phyloP scores from a whole-genome alignment of 1,140 invertebrate genomes.

The Anastrepha ludens region DNA sequence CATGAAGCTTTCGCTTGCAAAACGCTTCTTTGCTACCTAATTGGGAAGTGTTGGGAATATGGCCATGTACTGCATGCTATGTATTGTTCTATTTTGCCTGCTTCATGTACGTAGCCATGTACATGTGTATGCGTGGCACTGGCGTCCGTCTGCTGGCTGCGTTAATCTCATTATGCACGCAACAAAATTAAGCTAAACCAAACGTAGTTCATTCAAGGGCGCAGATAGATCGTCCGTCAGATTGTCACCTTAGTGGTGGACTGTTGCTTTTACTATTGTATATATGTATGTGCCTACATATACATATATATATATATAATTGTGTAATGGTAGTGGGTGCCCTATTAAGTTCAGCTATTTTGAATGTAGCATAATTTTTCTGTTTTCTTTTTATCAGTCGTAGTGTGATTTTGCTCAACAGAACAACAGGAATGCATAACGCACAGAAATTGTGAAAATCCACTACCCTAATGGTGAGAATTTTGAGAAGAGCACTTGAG shows the following conservation, averaged over 20 bases:
- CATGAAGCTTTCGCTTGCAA: conserved; percentile 37
- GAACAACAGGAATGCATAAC: no score
- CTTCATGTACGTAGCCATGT: neutral
- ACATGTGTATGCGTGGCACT: neutral
- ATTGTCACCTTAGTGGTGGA: neutral
- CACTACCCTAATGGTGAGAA: no score
- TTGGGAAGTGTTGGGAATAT: conserved; percentile 24
- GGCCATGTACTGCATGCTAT: neutral
- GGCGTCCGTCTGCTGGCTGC: conserved; percentile 25
- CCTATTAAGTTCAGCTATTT: no score
- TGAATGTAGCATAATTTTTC: no score
- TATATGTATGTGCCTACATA: neutral
- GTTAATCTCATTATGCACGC: conserved; percentile 38
- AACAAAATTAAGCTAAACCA: conserved; percentile 21
- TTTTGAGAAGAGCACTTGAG: no score
- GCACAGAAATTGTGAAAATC: no score
- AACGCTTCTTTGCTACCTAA: neutral
- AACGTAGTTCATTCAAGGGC: conserved; percentile 1
- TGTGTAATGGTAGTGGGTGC: no score
- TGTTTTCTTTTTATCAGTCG: no score
- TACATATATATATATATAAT: neutral
- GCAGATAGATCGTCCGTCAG: neutral
- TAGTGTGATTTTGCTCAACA: no score
- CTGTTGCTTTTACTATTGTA: neutral
- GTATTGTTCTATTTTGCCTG: neutral